These are phyloP conservation scores for Cricetomys ansorgei DNA, from an alignment of 2,113 vertebrate genomes.

Conservation along the genomic window DNA sequence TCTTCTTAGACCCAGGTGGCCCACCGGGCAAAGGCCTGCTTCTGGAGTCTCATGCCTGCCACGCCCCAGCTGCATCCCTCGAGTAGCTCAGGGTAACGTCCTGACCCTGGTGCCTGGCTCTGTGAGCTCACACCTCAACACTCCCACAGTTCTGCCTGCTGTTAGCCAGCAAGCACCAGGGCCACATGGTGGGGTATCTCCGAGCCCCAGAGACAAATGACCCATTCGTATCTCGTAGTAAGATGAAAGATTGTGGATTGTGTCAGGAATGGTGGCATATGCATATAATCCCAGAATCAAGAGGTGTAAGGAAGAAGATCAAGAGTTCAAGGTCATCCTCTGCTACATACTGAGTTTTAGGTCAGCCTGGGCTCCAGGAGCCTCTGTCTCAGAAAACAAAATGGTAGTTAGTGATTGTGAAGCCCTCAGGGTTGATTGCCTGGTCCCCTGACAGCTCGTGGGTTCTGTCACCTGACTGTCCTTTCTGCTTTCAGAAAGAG, in stretches of 20 bases:
- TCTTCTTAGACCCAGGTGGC: rapidly evolving
- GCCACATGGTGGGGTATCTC: neutral
- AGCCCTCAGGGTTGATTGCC: neutral
- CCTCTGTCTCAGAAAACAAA: neutral
- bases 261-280: neutral
- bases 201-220: neutral
- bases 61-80: neutral
- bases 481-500: constrained; percentile 82
- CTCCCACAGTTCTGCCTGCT: neutral
- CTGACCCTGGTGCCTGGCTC: neutral
- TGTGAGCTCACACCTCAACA: rapidly evolving
- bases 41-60: neutral
- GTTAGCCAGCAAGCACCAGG: neutral
- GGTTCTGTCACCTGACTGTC: neutral
- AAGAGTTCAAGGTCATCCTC: neutral
- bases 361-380: neutral
- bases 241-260: neutral
- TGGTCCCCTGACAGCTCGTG: neutral
- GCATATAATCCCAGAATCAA: neutral
- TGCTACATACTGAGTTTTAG: neutral
- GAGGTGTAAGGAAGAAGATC: neutral
- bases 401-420: too few species aligned
- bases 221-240: neutral
- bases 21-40: neutral
- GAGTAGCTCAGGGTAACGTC: neutral